phyloP scores from a whole-genome alignment of 2,888 invertebrate genomes.

The Mesoligia furuncula region DNA sequence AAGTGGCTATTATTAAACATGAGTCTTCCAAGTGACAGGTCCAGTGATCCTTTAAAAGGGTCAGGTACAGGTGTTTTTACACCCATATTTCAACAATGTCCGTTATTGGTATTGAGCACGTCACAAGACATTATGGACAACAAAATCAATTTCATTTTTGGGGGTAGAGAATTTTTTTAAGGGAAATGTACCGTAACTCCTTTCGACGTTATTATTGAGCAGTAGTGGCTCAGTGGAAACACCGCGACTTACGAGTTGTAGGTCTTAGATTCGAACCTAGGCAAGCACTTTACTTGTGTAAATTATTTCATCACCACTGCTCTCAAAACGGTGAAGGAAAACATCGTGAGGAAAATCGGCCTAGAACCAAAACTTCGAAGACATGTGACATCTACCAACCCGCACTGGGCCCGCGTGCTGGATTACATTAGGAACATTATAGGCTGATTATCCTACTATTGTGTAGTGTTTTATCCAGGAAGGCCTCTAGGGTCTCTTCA shows the following conservation, averaged over 20 bases:
- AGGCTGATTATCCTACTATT: too few relatives aligned
- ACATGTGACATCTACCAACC: too few relatives aligned
- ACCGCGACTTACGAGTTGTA: background rate
- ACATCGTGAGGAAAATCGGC: too few relatives aligned
- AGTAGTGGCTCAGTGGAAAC: background rate
- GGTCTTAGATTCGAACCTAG: background rate
- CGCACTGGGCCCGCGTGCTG: too few relatives aligned
- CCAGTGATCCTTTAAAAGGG: constrained; percentile 23
- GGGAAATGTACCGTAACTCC: background rate
- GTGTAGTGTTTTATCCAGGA: too few relatives aligned
- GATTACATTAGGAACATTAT: too few relatives aligned
- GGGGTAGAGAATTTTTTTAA: background rate
- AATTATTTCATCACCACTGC: too few relatives aligned
- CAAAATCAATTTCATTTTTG: background rate
- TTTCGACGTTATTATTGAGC: background rate
- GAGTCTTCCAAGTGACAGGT: background rate
- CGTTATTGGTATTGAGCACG: background rate
- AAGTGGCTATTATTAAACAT: constrained; percentile 9
- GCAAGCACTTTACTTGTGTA: too few relatives aligned
- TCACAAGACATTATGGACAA: background rate
- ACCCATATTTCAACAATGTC: constrained; percentile 13
- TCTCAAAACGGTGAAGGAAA: too few relatives aligned
- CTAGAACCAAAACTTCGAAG: too few relatives aligned
- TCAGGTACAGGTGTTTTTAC: constrained; percentile 10
- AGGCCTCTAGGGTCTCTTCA: too few relatives aligned